These are phyloP conservation scores for Enoplosus armatus DNA, from an alignment of 2,797 vertebrate genomes.

Conservation along the genomic window DNA sequence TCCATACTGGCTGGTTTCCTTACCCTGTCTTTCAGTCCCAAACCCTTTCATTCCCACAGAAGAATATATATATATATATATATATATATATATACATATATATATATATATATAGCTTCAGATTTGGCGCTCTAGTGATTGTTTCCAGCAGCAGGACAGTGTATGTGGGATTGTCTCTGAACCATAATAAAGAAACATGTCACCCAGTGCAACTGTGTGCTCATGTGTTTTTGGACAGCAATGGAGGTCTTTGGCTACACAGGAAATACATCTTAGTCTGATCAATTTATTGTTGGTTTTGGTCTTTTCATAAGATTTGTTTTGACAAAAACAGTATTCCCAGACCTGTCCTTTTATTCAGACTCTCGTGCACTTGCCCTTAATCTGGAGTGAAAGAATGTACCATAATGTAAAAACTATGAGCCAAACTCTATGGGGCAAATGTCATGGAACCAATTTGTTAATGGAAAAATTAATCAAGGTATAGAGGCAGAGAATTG, in stretches of 20 bases:
- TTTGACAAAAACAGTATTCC: not conserved
- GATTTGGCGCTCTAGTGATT: too few relatives aligned
- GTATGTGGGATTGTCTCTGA: too few relatives aligned
- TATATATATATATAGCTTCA: too few relatives aligned
- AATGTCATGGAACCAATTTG: conserved; percentile 38
- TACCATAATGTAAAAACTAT: too few relatives aligned
- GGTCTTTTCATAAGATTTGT: not conserved
- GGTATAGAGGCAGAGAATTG: conserved; percentile 12
- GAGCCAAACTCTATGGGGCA: conserved; percentile 10
- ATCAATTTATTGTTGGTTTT: not conserved
- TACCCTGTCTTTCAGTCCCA: not conserved
- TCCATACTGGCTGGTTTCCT: not conserved
- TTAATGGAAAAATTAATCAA: conserved; percentile 41
- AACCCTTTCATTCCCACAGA: not conserved
- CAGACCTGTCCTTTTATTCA: not conserved
- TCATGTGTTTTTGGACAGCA: not conserved
- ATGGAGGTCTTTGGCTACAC: not conserved
- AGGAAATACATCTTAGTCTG: not conserved
- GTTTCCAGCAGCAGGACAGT: not conserved
- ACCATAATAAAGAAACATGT: too few relatives aligned
- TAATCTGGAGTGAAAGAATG: conserved; percentile 3
- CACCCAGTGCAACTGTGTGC: too few relatives aligned
- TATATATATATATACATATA: too few relatives aligned
- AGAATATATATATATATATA: too few relatives aligned
- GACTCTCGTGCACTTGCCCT: not conserved